Evolutionary conservation across 2,113 vertebrate species (phyloP).

Genomic region (Macquaria australasica): DNA sequence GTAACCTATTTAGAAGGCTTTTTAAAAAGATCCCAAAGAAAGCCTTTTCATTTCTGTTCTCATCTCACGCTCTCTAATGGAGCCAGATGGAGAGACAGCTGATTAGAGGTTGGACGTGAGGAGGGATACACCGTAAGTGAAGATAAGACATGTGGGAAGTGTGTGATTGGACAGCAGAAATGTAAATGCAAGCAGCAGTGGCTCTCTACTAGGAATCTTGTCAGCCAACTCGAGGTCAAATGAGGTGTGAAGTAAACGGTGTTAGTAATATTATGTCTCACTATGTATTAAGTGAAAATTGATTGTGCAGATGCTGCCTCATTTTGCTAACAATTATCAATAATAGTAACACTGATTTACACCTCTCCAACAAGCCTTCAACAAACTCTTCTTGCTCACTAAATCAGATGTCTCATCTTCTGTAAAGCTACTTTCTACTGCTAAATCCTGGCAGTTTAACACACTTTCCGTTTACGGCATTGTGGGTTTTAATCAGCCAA

Average conservation of each 20-base stretch:
- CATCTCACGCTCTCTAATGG: constrained; percentile 68
- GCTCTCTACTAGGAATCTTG: neutral
- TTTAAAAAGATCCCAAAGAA: constrained; percentile 84
- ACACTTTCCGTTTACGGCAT: neutral
- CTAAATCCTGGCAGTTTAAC: neutral
- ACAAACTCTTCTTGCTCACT: neutral
- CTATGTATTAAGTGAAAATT: neutral
- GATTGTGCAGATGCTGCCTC: constrained; percentile 16
- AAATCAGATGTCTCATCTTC: neutral
- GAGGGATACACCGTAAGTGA: constrained; percentile 41
- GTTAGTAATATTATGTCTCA: neutral
- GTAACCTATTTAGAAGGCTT: constrained; percentile 86
- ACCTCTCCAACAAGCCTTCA: neutral
- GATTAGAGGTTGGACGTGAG: constrained; percentile 59
- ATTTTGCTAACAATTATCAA: neutral
- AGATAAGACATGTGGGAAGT: constrained; percentile 24
- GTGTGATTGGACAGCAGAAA: constrained; percentile 7
- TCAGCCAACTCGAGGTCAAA: constrained; percentile 10
- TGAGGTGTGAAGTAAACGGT: constrained; percentile 7
- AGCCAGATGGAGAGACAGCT: constrained; percentile 59
- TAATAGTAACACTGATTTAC: neutral
- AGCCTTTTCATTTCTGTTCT: constrained; percentile 77
- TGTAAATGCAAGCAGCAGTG: neutral
- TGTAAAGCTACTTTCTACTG: neutral
- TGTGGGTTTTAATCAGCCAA: neutral